Conservation (phyloP, 2,797 vertebrate species). For the Scarus forsteni region DNA sequence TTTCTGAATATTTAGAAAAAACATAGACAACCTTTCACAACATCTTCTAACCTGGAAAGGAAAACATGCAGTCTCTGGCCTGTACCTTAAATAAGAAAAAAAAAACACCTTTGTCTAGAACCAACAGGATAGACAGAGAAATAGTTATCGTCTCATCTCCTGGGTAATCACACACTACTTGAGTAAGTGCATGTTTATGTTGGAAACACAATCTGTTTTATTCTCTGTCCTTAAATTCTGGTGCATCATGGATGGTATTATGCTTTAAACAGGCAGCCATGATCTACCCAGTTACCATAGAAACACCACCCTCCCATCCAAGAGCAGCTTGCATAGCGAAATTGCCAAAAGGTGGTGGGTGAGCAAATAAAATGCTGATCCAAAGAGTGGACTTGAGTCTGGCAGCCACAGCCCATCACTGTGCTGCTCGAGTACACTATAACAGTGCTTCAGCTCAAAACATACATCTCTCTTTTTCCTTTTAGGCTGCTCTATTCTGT, state of each 20-base stretch:
- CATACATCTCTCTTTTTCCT: conserved; percentile 13
- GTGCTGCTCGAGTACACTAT: conserved; percentile 11
- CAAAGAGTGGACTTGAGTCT: conserved; percentile 42
- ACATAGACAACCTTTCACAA: conserved; percentile 4
- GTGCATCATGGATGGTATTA: conserved; percentile 73
- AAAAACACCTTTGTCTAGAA: neutral
- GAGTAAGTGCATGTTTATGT: conserved; percentile 6
- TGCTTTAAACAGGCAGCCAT: conserved; percentile 72
- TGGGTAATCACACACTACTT: conserved; percentile 4
- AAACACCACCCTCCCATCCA: conserved; percentile 66
- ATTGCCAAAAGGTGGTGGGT: conserved; percentile 75
- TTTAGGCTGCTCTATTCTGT: conserved; percentile 95
- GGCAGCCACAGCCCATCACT: conserved; percentile 38
- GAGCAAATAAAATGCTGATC: conserved; percentile 65
- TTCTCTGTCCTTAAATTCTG: conserved; percentile 49
- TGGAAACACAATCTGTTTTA: conserved; percentile 5
- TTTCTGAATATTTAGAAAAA: conserved; percentile 57
- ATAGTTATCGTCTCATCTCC: neutral
- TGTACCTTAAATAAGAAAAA: neutral
- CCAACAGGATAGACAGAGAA: neutral
- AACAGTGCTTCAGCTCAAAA: conserved; percentile 23
- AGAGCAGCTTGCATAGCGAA: conserved; percentile 67
- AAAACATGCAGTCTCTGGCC: conserved; percentile 16
- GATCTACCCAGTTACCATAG: conserved; percentile 79
- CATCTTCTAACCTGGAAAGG: conserved; percentile 4